phyloP scores from a whole-genome alignment of 2,888 invertebrate species.

The Pogonocherus hispidulus region DNA sequence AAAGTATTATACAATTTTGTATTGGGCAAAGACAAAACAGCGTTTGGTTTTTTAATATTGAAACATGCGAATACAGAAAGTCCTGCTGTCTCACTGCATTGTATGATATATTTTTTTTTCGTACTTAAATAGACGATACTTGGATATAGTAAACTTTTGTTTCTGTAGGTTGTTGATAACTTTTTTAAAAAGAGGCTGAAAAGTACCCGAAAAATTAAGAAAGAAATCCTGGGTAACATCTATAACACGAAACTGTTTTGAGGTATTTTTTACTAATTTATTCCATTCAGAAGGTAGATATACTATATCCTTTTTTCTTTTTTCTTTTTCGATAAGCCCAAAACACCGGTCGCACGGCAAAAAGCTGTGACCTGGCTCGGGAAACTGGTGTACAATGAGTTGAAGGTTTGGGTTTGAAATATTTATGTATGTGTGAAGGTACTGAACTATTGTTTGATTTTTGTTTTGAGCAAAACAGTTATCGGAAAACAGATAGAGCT shows the following conservation, averaged over 20 bases:
- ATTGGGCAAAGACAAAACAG: constrained; percentile 3
- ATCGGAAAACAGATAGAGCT: constrained; percentile 12
- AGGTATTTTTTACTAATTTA: constrained; percentile 5
- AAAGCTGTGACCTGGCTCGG: no score
- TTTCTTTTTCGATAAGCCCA: not conserved
- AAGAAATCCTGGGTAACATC: constrained; percentile 14
- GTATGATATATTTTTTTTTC: constrained; percentile 25
- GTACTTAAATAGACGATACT: constrained; percentile 17
- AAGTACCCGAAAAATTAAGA: constrained; percentile 6
- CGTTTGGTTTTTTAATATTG: constrained; percentile 3
- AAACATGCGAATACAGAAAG: not conserved
- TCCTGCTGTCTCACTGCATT: constrained; percentile 16
- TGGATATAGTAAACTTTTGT: constrained; percentile 8
- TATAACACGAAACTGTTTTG: constrained; percentile 7
- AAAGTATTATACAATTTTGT: constrained; percentile 27
- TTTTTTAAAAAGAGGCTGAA: not conserved
- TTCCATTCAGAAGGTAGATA: constrained; percentile 12
- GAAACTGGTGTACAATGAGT: no score
- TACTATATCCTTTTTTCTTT: constrained; percentile 13
- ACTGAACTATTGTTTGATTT: no score
- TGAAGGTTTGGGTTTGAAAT: no score
- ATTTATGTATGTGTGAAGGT: not conserved
- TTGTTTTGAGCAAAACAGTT: constrained; percentile 23
- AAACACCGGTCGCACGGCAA: no score
- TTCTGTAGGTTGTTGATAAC: not conserved